Base-by-base conservation (phyloP, 2,113 vertebrate species). In the Brachyhypopomus occidentalis region DNA sequence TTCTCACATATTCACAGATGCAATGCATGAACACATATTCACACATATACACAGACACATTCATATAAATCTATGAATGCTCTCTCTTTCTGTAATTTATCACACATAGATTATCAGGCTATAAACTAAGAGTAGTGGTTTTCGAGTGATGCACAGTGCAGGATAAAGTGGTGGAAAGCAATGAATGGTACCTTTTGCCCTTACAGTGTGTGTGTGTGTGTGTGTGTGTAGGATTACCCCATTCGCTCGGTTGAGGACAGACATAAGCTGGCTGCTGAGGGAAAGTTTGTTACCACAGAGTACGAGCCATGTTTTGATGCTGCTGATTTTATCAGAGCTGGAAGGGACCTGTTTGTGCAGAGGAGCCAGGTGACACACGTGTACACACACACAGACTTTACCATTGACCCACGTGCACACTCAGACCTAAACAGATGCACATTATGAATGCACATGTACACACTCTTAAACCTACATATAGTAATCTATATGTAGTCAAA, bases 221-320 rank as follows among this genome's bases (percentile, higher is more conserved):
- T 70, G 69, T 73, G 58, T 71, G 67, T 81, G 74, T 14, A 99
- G 98, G 93, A 96, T 79, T 99, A 99, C 80, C 96, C 97, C 41
- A 97, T 99, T 67, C 88, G 81, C 77, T 96, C 95, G 3, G 96
- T 99, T 87, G 96, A 98, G 90, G 98, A 99, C 93, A 92, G 98
- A 89, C 96, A 99, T 85, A 95, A 94, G 71, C 90, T 99, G 88
- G 97, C 97, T 69, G 95, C 96, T 86, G 92, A 96, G 91, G 98
- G 98, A 79, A 98, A 97, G 89, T 99, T 99, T 87, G 98, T 99
- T 82, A 99, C 98, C 63, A 99, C 98, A 0, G 98, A 99, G 90
- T 94, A 95, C 30, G 98, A 99, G 91, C 98, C 98, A 3, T 99
- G 98, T 84, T 99, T 99, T 77, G 98, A 99, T 81, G 98, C 98